phyloP scores from a whole-genome alignment of 2,113 vertebrate species.

The Rhizomys pruinosus region DNA sequence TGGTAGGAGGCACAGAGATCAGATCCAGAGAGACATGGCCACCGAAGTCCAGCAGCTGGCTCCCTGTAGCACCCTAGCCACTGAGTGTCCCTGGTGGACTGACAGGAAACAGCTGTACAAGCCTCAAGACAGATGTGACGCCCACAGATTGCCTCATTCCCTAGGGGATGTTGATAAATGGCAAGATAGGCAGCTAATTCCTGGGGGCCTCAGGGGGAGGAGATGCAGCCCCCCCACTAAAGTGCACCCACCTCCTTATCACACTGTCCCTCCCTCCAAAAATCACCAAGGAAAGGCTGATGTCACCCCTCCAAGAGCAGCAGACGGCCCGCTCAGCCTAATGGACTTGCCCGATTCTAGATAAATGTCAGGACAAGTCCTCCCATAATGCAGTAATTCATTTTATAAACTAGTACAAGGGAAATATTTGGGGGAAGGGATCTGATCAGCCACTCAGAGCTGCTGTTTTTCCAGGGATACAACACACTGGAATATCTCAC shows the following conservation, averaged over 20 bases:
- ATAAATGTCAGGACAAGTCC: not conserved
- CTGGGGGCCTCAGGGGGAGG: not conserved
- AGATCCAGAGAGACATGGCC: not conserved
- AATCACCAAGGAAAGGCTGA: constrained; percentile 62
- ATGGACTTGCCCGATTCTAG: constrained; percentile 41
- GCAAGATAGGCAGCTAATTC: constrained; percentile 68
- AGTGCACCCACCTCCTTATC: constrained; percentile 58
- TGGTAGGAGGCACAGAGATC: not conserved
- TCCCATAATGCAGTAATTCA: not conserved
- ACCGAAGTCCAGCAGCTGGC: not conserved
- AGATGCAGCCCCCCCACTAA: not conserved
- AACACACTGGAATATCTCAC: not conserved
- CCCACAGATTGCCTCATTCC: not conserved
- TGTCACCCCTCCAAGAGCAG: constrained; percentile 32
- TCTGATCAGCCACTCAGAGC: not conserved
- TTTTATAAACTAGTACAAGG: constrained; percentile 11
- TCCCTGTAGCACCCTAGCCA: not conserved
- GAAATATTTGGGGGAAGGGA: not conserved
- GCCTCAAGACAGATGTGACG: accelerated
- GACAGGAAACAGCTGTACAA: not conserved
- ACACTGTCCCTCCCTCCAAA: not conserved
- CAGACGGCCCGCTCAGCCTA: not conserved
- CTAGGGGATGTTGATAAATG: constrained; percentile 70
- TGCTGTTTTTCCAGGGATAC: constrained; percentile 57
- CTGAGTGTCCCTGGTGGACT: not conserved